Evolutionary conservation across 2,888 invertebrate genomes (phyloP).

Genomic region (Pteria penguin): DNA sequence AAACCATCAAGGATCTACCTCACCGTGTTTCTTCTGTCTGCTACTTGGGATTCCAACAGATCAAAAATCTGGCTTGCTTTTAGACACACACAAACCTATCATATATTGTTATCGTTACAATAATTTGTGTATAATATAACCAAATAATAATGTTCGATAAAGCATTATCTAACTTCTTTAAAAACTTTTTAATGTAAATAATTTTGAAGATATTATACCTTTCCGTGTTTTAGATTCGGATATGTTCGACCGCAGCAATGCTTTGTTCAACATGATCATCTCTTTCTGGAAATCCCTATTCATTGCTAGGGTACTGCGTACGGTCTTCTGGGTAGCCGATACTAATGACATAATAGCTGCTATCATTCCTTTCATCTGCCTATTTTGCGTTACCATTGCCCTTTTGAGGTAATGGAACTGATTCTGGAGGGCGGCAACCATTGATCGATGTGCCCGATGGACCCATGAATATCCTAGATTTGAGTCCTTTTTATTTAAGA

Average conservation of each 20-base stretch:
- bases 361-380: constrained; percentile 63
- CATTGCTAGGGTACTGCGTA: constrained; percentile 54
- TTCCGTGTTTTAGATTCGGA: constrained; percentile 30
- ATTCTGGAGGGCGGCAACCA: constrained; percentile 68
- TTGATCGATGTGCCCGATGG: constrained; percentile 59
- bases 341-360: constrained; percentile 57
- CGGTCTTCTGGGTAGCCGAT: constrained; percentile 57
- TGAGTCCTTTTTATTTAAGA: constrained; percentile 53
- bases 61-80: no score
- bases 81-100: no score
- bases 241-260: constrained; percentile 35
- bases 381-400: constrained; percentile 66
- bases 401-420: constrained; percentile 71
- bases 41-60: no score
- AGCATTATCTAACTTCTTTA: no score
- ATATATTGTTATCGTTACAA: no score
- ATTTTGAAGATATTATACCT: no score
- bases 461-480: constrained; percentile 55
- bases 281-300: constrained; percentile 36
- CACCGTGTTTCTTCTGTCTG: no score
- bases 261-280: constrained; percentile 32
- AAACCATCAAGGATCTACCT: no score
- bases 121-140: no score
- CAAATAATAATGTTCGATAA: no score
- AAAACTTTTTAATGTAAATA: no score